Conservation (phyloP, 2,888 invertebrate species). For the Idaea aversata region DNA sequence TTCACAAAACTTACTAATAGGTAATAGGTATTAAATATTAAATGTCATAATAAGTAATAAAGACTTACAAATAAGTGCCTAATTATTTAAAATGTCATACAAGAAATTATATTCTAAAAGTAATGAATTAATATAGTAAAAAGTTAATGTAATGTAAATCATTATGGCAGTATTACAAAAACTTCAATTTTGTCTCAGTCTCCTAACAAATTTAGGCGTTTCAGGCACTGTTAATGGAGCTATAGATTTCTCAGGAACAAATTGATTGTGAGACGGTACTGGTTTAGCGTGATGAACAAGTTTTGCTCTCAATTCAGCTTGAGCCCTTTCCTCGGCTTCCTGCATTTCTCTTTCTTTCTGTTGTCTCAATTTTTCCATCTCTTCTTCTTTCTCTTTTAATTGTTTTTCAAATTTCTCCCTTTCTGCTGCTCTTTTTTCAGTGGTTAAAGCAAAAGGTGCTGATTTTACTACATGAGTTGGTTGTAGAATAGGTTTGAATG, state of each 20-base stretch:
- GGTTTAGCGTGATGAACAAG: conserved; percentile 83
- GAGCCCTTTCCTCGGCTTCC: conserved; percentile 74
- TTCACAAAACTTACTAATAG: too few species aligned
- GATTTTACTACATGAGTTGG: conserved; percentile 63
- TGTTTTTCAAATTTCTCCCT: conserved; percentile 81
- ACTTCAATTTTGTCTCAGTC: conserved; percentile 35
- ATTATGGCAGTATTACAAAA: conserved; percentile 5
- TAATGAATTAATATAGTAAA: conserved; percentile 10
- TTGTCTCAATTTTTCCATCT: conserved; percentile 63
- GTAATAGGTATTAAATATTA: too few species aligned
- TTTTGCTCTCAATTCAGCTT: conserved; percentile 75
- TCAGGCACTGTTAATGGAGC: conserved; percentile 82
- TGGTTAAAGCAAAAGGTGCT: conserved; percentile 81
- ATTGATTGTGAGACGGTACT: conserved; percentile 71
- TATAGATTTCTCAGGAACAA: conserved; percentile 73
- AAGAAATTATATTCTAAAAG: too few species aligned
- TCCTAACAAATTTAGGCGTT: conserved; percentile 80
- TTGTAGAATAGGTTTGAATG: conserved; percentile 82
- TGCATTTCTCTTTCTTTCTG: conserved; percentile 57
- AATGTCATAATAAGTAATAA: too few species aligned
- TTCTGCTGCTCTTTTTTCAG: conserved; percentile 82
- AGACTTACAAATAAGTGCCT: too few species aligned
- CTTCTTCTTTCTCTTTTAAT: conserved; percentile 76
- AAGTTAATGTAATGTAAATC: conserved; percentile 1
- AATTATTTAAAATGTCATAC: too few species aligned